phyloP scores from a whole-genome alignment of 2,888 invertebrate species.

The Drosophila robusta region DNA sequence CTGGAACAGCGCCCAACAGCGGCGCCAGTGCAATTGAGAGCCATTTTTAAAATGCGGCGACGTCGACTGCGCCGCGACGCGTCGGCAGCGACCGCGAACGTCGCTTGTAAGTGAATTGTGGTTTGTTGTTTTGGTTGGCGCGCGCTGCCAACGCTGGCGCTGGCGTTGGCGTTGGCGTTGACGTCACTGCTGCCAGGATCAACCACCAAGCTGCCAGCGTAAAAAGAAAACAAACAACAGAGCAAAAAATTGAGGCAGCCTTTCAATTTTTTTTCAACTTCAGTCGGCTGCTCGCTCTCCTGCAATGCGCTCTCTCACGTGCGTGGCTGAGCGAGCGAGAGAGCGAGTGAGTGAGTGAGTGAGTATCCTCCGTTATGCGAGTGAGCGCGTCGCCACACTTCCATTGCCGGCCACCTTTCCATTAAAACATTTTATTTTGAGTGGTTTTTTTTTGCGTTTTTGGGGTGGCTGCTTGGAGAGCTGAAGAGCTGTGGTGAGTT shows the following conservation, averaged over 20 bases:
- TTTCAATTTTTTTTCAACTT: constrained; percentile 27
- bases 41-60: constrained; percentile 48
- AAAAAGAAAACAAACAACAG: constrained; percentile 50
- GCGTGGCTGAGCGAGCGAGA: constrained; percentile 20
- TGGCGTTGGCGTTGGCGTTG: constrained; percentile 30
- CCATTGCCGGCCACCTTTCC: constrained; percentile 58
- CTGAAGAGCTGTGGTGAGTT: constrained; percentile 62
- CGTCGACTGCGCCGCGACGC: constrained; percentile 14
- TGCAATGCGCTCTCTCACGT: constrained; percentile 52
- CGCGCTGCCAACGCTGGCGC: constrained; percentile 35
- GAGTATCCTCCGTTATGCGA: constrained; percentile 40
- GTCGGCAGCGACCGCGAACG: constrained; percentile 66
- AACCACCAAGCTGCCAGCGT: constrained; percentile 57
- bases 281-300: constrained; percentile 43
- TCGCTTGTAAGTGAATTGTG: constrained; percentile 82
- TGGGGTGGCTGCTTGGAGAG: constrained; percentile 49
- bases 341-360: constrained; percentile 11
- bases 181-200: constrained; percentile 58
- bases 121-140: constrained; percentile 83
- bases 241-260: constrained; percentile 50
- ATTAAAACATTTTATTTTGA: constrained; percentile 68
- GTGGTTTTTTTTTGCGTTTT: constrained; percentile 59
- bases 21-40: constrained; percentile 30
- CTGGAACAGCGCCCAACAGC: constrained; percentile 20
- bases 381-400: constrained; percentile 53